Evolutionary conservation across 2,113 vertebrate genomes (phyloP).

Genomic region (Trematomus loennbergii): DNA sequence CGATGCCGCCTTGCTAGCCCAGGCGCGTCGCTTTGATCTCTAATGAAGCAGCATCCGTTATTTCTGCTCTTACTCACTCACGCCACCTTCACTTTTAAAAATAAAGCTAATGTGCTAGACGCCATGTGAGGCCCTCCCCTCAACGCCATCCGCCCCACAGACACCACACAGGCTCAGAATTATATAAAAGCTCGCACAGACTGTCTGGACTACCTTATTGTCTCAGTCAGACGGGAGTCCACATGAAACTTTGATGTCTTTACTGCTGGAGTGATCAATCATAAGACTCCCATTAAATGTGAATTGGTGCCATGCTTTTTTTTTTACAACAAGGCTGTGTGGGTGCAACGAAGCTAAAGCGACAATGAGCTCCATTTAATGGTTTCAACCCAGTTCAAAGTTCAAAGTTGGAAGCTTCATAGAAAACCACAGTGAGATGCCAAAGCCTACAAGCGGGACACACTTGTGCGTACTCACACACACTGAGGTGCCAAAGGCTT

Average conservation of each 20-base stretch:
- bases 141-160: conserved; percentile 19
- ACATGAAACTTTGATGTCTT: conserved; percentile 81
- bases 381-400: conserved; percentile 69
- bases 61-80: conserved; percentile 79
- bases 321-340: conserved; percentile 26
- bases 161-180: conserved; percentile 12
- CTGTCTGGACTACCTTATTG: conserved; percentile 72
- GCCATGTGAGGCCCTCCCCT: conserved; percentile 64
- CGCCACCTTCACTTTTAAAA: conserved; percentile 76
- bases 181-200: conserved; percentile 41
- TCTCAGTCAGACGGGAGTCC: conserved; percentile 68
- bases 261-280: conserved; percentile 76
- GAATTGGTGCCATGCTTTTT: conserved; percentile 57
- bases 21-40: conserved; percentile 76
- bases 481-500: conserved; percentile 76
- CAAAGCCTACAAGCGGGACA: conserved; percentile 33
- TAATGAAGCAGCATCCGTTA: conserved; percentile 77
- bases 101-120: conserved; percentile 56
- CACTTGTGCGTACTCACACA: conserved; percentile 20
- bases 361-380: conserved; percentile 73
- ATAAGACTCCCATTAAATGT: conserved; percentile 74
- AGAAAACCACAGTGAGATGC: conserved; percentile 69
- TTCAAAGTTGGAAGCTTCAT: conserved; percentile 75
- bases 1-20: conserved; percentile 55
- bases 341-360: conserved; percentile 43